A percentile compares a stretch with the other conserved stretches of the same genome.
These are phyloP conservation scores for Smutsia temminckii DNA, from an alignment of 2,797 vertebrate genomes.

Conservation along the genomic window DNA sequence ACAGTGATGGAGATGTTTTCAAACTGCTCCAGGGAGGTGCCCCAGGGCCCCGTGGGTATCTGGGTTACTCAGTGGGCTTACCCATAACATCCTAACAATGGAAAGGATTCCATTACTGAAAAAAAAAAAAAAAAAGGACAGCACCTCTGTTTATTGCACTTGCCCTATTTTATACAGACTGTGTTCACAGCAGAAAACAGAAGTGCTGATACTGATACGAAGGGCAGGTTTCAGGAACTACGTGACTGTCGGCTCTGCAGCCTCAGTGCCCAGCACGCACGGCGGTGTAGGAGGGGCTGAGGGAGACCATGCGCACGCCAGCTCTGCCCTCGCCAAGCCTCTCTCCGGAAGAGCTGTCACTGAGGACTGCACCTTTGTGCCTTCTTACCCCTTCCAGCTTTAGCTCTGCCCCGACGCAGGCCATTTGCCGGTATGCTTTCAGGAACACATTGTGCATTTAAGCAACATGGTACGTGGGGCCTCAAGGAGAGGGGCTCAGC, in stretches of 20 bases:
- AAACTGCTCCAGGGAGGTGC: neutral
- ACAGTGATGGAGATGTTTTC: neutral
- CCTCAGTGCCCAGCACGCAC: neutral
- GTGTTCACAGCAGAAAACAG: neutral
- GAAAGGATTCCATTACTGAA: neutral
- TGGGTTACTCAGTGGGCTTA: neutral
- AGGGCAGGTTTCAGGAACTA: neutral
- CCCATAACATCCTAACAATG: neutral
- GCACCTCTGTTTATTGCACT: neutral
- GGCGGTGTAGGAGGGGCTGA: neutral
- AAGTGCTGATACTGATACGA: no score
- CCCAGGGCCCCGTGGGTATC: neutral
- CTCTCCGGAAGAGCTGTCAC: neutral
- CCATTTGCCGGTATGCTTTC: neutral
- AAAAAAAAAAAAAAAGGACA: neutral
- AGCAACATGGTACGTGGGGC: accelerated
- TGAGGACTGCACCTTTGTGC: neutral
- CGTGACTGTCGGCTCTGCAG: accelerated
- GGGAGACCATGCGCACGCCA: no score
- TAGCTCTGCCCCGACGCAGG: neutral
- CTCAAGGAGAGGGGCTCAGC: neutral
- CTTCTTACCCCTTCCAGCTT: neutral
- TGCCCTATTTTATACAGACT: neutral
- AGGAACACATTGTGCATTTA: neutral
- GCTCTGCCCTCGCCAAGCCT: neutral